Evolutionary conservation across 35 echinoderm and acorn worm genomes (phyloP).

Genomic region (Nesometra sesokonis): DNA sequence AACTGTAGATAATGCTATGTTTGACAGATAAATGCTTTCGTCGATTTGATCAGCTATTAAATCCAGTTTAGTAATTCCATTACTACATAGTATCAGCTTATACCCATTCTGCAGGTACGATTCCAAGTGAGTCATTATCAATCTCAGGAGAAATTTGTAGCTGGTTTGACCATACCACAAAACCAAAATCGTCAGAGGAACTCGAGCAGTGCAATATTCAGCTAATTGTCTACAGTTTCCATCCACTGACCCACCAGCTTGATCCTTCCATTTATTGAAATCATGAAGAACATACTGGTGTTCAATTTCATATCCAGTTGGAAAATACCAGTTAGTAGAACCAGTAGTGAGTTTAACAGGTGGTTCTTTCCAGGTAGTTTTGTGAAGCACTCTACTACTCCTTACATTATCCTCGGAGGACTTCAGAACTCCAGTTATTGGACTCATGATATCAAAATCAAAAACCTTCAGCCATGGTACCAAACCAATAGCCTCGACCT

Average conservation of each 20-base stretch:
- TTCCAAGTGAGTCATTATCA: constrained; percentile 14
- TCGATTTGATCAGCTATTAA: background rate
- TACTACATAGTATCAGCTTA: constrained; percentile 4
- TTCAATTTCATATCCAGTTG: background rate
- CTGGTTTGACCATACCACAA: constrained; percentile 23
- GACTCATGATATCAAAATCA: constrained; percentile 34
- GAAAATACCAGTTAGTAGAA: background rate
- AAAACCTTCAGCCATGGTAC: constrained; percentile 20
- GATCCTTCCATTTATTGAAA: background rate
- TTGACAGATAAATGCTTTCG: background rate
- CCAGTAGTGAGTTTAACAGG: background rate
- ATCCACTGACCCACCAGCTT: background rate
- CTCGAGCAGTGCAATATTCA: background rate
- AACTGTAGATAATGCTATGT: constrained; percentile 10
- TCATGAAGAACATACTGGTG: background rate
- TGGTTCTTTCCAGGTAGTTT: constrained; percentile 17
- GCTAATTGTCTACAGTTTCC: constrained; percentile 8
- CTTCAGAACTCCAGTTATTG: constrained; percentile 1
- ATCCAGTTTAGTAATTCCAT: background rate
- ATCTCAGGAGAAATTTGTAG: background rate
- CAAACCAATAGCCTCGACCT: background rate
- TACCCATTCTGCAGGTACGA: background rate
- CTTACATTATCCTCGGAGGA: background rate
- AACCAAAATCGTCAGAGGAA: constrained; percentile 19
- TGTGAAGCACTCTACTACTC: background rate